A percentile compares a stretch with the other conserved stretches of the same genome.
phyloP scores from a whole-genome alignment of 2,888 invertebrate species.

The Prosapia bicincta region DNA sequence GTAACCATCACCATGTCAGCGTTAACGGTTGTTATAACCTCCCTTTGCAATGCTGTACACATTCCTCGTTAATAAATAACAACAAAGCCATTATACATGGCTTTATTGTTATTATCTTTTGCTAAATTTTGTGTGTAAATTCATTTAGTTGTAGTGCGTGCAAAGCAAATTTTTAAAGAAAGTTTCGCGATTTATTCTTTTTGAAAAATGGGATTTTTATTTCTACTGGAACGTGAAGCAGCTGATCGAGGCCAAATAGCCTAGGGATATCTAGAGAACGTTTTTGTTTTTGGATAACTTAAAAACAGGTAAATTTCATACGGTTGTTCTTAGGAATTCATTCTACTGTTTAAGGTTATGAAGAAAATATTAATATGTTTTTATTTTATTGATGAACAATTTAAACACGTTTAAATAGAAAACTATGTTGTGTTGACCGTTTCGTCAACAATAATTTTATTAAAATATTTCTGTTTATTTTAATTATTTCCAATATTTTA shows the following conservation, averaged over 20 bases:
- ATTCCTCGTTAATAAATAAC: constrained; percentile 2
- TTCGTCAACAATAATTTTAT: too few species aligned
- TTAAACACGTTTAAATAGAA: too few species aligned
- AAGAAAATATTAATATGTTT: too few species aligned
- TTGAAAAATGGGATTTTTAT: not conserved
- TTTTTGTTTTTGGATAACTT: not conserved
- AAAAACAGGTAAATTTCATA: not conserved
- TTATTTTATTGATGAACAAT: too few species aligned
- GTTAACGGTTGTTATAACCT: not conserved
- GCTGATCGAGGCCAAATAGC: not conserved
- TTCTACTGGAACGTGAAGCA: not conserved
- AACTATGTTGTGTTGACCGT: too few species aligned
- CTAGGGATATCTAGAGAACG: not conserved
- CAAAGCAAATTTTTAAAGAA: not conserved
- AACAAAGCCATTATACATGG: not conserved
- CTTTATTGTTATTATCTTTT: not conserved
- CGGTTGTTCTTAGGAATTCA: not conserved
- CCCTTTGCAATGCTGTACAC: not conserved
- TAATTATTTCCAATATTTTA: too few species aligned
- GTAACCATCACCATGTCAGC: not conserved
- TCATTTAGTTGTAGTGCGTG: not conserved
- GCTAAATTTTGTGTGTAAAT: not conserved
- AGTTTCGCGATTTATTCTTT: not conserved
- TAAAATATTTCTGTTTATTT: too few species aligned
- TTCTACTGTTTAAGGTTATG: not conserved